Evolutionary conservation across 2,113 vertebrate species (phyloP), one percentile per base, ranked within the genome.

Genomic region (Rhombomys opimus): DNA sequence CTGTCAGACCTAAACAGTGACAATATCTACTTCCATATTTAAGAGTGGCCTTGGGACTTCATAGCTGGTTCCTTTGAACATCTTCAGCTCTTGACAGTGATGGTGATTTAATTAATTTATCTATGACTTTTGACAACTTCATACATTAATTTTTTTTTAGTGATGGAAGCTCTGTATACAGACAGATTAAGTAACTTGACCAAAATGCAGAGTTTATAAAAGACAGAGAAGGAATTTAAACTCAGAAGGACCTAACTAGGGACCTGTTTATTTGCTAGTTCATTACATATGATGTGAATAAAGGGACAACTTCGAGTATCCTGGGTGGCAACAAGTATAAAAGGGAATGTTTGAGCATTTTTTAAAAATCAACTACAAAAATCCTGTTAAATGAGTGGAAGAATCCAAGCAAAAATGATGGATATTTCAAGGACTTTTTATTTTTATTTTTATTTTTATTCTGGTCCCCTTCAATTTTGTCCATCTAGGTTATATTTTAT

Each of bases 401-500:
- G 70, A 97, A 94, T 94, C 35, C 25, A 25, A 54, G 46, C 54
- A n/a, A 59, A 14, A 57, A 41, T 32, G 32, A 46, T 90, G 70
- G 57, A 77, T 96, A 97, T 98, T 97, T 93, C 35, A 73, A 87
- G 50, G 22, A 84, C 65, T 93, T 75, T 23, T 61, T 76, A 78
- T 95, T 96, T 97, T 96, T 94, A 84, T 72, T 97, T 91, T 46
- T 5, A 46, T 46, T 96, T 54, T 72, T 97, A 91, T 96, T 52
- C 89, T 97, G 91, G 91, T 73, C 94, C 57, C 25, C 81, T 97
- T 98, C 90, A 97, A 46, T 95, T 98, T 98, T 97, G 32, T 90
- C 80, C 32, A 94, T 70, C 84, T 90, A 95, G 90, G 70, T 96
- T 97, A 84, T 97, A 96, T 98, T 98, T 98, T 98, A 96, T 57